These are phyloP conservation scores for Metalampra italica DNA, from an alignment of 2,888 invertebrate genomes.

Conservation along the genomic window DNA sequence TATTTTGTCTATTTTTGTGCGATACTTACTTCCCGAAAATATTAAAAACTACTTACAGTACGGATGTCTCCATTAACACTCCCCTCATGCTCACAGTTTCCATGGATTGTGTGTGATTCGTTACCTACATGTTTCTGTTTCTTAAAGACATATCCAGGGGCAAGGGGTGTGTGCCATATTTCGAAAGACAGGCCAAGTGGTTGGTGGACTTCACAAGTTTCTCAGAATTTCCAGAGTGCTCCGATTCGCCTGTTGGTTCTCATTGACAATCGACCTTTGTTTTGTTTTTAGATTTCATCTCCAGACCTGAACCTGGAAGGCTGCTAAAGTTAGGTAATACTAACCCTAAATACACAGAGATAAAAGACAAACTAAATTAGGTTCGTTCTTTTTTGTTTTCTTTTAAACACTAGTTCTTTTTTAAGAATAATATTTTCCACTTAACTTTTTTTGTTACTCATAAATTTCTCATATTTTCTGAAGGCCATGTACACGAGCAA, in stretches of 20 bases:
- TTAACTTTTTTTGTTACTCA: not conserved
- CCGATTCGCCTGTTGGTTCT: no score
- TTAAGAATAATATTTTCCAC: not conserved
- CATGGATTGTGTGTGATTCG: constrained; percentile 58
- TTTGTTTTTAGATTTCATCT: no score
- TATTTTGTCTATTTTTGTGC: constrained; percentile 55
- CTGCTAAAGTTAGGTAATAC: no score
- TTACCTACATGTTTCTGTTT: constrained; percentile 39
- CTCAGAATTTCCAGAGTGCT: no score
- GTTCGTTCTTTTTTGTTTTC: constrained; percentile 18
- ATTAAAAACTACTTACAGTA: constrained; percentile 71
- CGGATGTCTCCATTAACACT: constrained; percentile 73
- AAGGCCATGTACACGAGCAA: no score
- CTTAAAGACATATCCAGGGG: not conserved
- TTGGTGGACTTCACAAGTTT: no score
- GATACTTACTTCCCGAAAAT: constrained; percentile 67
- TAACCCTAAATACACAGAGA: no score
- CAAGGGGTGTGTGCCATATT: no score
- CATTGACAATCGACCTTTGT: no score
- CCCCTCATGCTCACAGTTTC: constrained; percentile 34
- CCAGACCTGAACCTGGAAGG: no score
- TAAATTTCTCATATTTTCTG: not conserved
- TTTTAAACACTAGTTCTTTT: no score
- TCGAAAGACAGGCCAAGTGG: no score
- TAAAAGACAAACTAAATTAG: not conserved